Evolutionary conservation across 2,797 vertebrate genomes (phyloP).

Genomic region (Urosaurus nigricauda): DNA sequence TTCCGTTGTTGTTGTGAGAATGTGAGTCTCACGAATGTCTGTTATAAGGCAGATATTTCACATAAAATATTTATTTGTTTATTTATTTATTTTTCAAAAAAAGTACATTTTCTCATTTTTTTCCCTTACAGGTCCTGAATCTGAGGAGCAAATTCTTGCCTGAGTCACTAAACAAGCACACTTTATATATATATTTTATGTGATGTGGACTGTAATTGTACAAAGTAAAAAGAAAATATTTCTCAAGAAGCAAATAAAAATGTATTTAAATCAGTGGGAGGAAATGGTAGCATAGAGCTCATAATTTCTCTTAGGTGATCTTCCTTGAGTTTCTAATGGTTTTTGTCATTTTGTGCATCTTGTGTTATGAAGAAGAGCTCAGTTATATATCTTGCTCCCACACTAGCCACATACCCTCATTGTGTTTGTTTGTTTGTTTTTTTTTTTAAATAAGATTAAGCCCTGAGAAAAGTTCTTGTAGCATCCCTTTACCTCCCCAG

Average conservation of each 20-base stretch:
- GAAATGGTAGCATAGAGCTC: neutral
- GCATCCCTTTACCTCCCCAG: slow-evolving; percentile 22
- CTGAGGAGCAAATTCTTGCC: neutral
- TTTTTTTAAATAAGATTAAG: slow-evolving; percentile 30
- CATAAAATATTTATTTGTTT: neutral
- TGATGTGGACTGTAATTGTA: neutral
- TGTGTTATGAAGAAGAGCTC: slow-evolving; percentile 6
- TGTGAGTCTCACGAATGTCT: neutral
- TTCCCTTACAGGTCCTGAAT: neutral
- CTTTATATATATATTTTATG: neutral
- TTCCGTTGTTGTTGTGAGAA: neutral
- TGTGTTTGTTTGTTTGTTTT: slow-evolving; percentile 21
- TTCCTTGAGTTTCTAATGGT: slow-evolving; percentile 1
- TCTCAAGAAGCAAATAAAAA: neutral
- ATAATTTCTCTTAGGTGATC: slow-evolving; percentile 23
- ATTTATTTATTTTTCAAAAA: neutral
- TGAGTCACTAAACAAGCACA: neutral
- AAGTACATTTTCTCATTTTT: neutral
- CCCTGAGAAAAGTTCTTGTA: slow-evolving; percentile 37
- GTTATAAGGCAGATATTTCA: neutral
- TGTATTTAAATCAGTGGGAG: slow-evolving; percentile 5
- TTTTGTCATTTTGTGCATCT: slow-evolving; percentile 48
- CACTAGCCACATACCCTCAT: slow-evolving; percentile 15
- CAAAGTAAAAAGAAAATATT: neutral
- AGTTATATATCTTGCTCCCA: slow-evolving; percentile 27